A percentile compares a stretch with the other conserved stretches of the same genome.
Evolutionary conservation across 2,888 invertebrate genomes (phyloP).

Genomic region (Opisthograptis luteolata): DNA sequence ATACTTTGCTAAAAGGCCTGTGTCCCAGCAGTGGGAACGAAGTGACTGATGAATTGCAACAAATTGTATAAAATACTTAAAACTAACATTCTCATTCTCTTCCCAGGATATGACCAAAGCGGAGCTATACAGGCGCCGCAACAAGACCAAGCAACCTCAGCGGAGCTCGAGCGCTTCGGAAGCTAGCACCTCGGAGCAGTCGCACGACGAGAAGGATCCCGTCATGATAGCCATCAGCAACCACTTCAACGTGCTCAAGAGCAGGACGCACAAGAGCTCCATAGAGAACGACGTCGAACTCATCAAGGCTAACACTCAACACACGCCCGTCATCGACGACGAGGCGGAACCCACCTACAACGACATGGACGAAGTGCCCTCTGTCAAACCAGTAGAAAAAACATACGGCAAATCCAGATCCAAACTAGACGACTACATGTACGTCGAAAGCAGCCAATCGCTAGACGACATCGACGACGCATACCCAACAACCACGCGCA

Average conservation of each 20-base stretch:
- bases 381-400: slow-evolving; percentile 73
- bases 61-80: too few species aligned
- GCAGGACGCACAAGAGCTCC: slow-evolving; percentile 67
- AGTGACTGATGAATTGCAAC: too few species aligned
- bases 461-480: slow-evolving; percentile 69
- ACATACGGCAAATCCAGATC: slow-evolving; percentile 72
- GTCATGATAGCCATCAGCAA: slow-evolving; percentile 64
- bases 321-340: slow-evolving; percentile 63
- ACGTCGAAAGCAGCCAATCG: slow-evolving; percentile 71
- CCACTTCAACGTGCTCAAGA: slow-evolving; percentile 46
- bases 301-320: slow-evolving; percentile 68
- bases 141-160: slow-evolving; percentile 63
- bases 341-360: slow-evolving; percentile 51
- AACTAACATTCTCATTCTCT: slow-evolving; percentile 5
- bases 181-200: slow-evolving; percentile 51
- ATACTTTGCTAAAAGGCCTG: too few species aligned
- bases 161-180: slow-evolving; percentile 59
- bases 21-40: too few species aligned
- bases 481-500: slow-evolving; percentile 61
- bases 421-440: slow-evolving; percentile 74
- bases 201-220: slow-evolving; percentile 50
- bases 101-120: slow-evolving; percentile 79
- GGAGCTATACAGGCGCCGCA: slow-evolving; percentile 75
- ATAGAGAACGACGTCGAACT: slow-evolving; percentile 75
- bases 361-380: slow-evolving; percentile 64